Conservation (phyloP, 2,113 vertebrate species). For the Semicossyphus pulcher region DNA sequence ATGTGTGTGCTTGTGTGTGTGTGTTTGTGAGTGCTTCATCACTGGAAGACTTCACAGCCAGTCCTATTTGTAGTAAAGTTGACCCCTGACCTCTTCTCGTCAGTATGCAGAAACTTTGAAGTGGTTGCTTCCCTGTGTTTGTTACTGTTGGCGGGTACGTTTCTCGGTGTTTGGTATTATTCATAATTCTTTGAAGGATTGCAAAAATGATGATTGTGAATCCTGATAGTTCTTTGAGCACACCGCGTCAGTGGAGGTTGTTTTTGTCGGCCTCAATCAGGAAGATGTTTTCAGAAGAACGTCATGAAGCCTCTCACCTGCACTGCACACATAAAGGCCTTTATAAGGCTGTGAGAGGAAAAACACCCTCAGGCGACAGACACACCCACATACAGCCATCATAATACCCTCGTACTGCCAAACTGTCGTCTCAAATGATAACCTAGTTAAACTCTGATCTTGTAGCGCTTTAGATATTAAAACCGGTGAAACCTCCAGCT, state of each 20-base stretch:
- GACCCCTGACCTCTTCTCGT: slow-evolving; percentile 42
- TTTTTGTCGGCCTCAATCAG: not conserved
- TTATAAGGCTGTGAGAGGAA: not conserved
- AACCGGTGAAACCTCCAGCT: slow-evolving; percentile 11
- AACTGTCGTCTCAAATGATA: slow-evolving; percentile 1
- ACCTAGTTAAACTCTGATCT: not conserved
- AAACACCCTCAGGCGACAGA: slow-evolving; percentile 12
- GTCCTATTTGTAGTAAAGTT: slow-evolving; percentile 51
- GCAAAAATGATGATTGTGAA: not conserved
- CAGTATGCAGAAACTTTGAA: slow-evolving; percentile 4
- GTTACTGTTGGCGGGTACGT: not conserved
- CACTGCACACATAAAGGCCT: not conserved
- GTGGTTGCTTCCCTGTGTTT: not conserved
- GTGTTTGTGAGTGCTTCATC: slow-evolving; percentile 39
- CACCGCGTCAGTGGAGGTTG: not conserved
- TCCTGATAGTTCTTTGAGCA: not conserved
- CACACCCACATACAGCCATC: slow-evolving; percentile 41
- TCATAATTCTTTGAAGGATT: not conserved
- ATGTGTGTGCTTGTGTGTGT: not conserved
- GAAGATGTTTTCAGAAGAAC: not conserved
- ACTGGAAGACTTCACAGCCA: slow-evolving; percentile 33
- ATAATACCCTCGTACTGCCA: not conserved
- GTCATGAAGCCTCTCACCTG: slow-evolving; percentile 16
- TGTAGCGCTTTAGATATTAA: not conserved
- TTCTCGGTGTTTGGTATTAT: not conserved